Evolutionary conservation across 1,140 invertebrate species (phyloP), one percentile per base, ranked within the genome.

Genomic region (Cotesia typhae): DNA sequence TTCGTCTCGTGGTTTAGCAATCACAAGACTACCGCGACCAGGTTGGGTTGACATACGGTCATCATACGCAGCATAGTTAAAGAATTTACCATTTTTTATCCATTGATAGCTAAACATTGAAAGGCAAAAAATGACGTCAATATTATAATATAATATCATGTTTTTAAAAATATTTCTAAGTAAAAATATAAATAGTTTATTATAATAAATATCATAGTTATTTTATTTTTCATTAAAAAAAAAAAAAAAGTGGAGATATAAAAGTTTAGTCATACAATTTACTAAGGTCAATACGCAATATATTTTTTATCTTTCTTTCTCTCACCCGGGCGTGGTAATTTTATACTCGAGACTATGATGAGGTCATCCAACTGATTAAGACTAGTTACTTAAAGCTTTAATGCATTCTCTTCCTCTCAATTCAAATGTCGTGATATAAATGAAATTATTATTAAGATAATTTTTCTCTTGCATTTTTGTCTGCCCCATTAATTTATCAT

Each of bases 11-110:
- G 97, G 96, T 74, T 90, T 90, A 51, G 94, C 93, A 68, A 98
- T 94, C 4, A 98, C 94, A 9, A 99, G 87, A 0, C 96, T 98
- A 69, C 97, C 97, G 75, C 95, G 89, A 1, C 96, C 95, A 0
- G 95, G 93, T 77, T 98, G 95, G 82, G 97, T 95, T 1, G 93
- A 94, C 82, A 99, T 98, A 75, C 97, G 91, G 76, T 97, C 93
- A 81, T 97, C 95, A 83, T 98, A 98, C 1, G 94, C 91, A 81
- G 94, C 92, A 89, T 94, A 96, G 76, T 95, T 91, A 85, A 94
- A 99, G 10, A 92, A 89, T 76, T 96, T 95, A 64, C 96, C 96
- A 89, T 99, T 98, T 86, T 99, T 99, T 67, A 95, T 92, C 98
- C 98, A 99, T 78, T 90, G 89, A 87, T 98, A 99, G 75, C 96